A percentile compares a stretch with the other conserved stretches of the same genome.
phyloP scores from a whole-genome alignment of 2,888 invertebrate species.

The Trissolcus japonicus region DNA sequence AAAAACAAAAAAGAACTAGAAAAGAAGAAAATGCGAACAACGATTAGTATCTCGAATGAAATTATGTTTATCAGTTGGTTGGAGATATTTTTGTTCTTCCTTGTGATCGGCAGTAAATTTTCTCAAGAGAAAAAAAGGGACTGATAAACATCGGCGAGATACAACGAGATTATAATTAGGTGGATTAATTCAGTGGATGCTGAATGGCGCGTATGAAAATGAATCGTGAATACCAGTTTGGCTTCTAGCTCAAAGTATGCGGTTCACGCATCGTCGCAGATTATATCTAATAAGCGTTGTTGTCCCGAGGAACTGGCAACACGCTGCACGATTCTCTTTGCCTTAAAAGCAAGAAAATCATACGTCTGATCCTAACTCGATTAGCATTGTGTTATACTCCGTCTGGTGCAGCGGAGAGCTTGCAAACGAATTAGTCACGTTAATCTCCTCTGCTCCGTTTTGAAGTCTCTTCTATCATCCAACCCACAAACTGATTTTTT shows the following conservation, averaged over 20 bases:
- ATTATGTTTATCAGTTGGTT: too few relatives aligned
- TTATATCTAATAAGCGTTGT: conserved; percentile 54
- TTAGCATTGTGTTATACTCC: conserved; percentile 36
- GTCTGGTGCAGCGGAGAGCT: conserved; percentile 6
- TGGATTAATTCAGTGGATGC: conserved; percentile 46
- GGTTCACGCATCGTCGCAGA: conserved; percentile 53
- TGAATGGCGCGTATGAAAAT: conserved; percentile 44
- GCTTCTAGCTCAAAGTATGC: conserved; percentile 33
- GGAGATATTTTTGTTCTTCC: not conserved
- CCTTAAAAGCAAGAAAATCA: conserved; percentile 52
- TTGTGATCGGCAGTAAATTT: conserved; percentile 6
- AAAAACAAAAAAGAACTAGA: not conserved
- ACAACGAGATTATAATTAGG: conserved; percentile 41
- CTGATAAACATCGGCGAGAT: conserved; percentile 28
- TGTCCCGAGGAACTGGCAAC: conserved; percentile 45
- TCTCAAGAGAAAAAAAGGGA: not conserved
- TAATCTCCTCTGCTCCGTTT: conserved; percentile 15
- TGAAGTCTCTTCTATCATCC: not conserved
- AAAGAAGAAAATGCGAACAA: too few relatives aligned
- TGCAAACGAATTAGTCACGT: conserved; percentile 22
- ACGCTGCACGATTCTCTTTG: conserved; percentile 32
- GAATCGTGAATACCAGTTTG: conserved; percentile 52
- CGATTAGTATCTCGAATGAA: too few relatives aligned
- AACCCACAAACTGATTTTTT: not conserved
- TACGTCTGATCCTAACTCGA: conserved; percentile 52